Evolutionary conservation across 2,113 vertebrate species (phyloP).

Genomic region (Micronisus gabar): DNA sequence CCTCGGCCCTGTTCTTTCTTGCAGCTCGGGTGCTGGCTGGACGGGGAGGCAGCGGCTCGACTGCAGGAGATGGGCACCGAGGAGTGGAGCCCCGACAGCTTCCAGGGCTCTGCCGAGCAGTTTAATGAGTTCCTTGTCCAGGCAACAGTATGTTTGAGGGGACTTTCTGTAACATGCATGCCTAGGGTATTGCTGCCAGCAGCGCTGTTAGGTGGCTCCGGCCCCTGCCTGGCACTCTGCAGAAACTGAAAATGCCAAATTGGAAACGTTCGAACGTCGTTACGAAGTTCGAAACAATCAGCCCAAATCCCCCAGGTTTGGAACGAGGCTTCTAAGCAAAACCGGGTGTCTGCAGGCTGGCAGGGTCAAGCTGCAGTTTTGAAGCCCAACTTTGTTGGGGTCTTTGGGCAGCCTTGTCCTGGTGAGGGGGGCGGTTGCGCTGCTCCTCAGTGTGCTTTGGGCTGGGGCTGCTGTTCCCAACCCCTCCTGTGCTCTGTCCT

Average conservation of each 20-base stretch:
- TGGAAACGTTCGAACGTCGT: accelerated
- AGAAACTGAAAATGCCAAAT: not conserved
- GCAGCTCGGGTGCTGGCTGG: conserved; percentile 87
- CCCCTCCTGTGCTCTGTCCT: accelerated
- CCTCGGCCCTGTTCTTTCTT: not conserved
- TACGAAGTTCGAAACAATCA: not conserved
- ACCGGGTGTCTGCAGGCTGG: not conserved
- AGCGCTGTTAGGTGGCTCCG: accelerated
- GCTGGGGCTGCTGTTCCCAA: not conserved
- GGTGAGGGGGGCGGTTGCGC: accelerated
- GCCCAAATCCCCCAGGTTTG: not conserved
- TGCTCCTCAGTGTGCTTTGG: not conserved
- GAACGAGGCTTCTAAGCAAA: not conserved
- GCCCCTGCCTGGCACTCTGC: not conserved
- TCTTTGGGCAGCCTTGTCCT: not conserved
- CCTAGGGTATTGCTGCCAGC: accelerated
- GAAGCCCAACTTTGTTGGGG: too few relatives aligned
- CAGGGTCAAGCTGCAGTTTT: not conserved
- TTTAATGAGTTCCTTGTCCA: conserved; percentile 84
- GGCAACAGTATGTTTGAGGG: conserved; percentile 77
- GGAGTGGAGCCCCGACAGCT: conserved; percentile 64
- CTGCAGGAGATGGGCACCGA: conserved; percentile 74
- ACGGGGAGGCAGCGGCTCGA: conserved; percentile 74
- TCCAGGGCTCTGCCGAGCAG: conserved; percentile 67
- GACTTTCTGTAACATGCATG: not conserved